These are phyloP conservation scores for Euplagia quadripunctaria DNA, from an alignment of 2,888 invertebrate species.

Conservation along the genomic window DNA sequence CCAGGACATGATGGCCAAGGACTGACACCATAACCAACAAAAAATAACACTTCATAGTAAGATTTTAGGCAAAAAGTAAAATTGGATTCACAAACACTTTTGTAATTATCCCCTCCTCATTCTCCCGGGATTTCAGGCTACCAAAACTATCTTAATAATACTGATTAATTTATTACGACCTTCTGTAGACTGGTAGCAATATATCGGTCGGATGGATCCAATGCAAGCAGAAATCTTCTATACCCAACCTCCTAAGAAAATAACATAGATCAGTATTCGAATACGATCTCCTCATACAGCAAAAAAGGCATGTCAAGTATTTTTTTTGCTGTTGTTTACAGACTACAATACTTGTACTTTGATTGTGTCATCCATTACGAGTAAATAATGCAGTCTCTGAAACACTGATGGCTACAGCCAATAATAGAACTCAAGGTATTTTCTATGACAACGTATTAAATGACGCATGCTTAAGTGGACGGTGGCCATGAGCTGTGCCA, in stretches of 20 bases:
- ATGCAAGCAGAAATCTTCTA: not conserved
- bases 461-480: not conserved
- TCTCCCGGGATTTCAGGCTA: too few species aligned
- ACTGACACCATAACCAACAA: too few species aligned
- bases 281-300: not conserved
- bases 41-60: too few species aligned
- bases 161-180: too few species aligned
- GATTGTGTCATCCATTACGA: slow-evolving; percentile 8
- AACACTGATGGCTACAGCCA: not conserved
- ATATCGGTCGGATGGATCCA: not conserved
- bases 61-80: too few species aligned
- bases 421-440: not conserved
- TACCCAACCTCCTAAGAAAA: not conserved
- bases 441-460: slow-evolving; percentile 2
- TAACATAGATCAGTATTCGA: not conserved
- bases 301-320: not conserved
- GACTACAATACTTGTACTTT: not conserved
- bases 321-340: not conserved
- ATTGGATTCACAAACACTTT: too few species aligned
- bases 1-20: too few species aligned
- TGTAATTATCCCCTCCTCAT: too few species aligned
- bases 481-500: not conserved
- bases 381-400: slow-evolving; percentile 8
- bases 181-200: not conserved
- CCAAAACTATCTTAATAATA: too few species aligned